These are phyloP conservation scores for Syritta pipiens DNA, from an alignment of 2,888 invertebrate genomes.

Conservation along the genomic window DNA sequence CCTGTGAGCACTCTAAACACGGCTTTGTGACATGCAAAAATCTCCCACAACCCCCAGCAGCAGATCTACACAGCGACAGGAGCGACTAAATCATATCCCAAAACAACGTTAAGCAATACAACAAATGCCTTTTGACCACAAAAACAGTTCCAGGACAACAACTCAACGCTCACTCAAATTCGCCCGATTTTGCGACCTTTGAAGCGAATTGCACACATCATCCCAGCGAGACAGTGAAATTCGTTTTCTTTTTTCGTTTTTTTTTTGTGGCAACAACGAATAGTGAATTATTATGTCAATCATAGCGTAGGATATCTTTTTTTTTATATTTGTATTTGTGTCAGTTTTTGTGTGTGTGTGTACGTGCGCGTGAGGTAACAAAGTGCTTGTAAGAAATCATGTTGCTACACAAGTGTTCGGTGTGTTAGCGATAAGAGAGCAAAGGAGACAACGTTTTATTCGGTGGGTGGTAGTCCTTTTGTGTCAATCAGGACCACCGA, in stretches of 20 bases:
- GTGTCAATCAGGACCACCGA: too few species aligned
- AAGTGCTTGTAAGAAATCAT: constrained; percentile 33
- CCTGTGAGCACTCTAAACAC: constrained; percentile 9
- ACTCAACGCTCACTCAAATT: background rate
- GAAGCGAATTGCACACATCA: constrained; percentile 6
- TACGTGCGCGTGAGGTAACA: constrained; percentile 13
- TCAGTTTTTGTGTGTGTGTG: background rate
- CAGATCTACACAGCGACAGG: too few species aligned
- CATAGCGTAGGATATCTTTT: constrained; percentile 20
- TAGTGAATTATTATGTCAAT: constrained; percentile 52
- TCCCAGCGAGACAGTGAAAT: too few species aligned
- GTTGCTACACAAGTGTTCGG: constrained; percentile 12
- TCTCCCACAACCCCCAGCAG: too few species aligned
- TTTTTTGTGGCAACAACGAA: constrained; percentile 34
- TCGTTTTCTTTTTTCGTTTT: too few species aligned
- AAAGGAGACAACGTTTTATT: constrained; percentile 30
- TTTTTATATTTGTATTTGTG: background rate
- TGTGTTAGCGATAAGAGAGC: constrained; percentile 12
- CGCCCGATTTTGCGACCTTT: background rate
- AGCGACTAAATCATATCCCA: constrained; percentile 6
- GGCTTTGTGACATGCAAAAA: too few species aligned
- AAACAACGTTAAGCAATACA: constrained; percentile 32
- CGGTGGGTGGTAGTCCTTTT: too few species aligned
- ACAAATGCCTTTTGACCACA: constrained; percentile 17
- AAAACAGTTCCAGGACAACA: background rate